phyloP scores from a whole-genome alignment of 2,113 vertebrate species.

The Caloenas nicobarica region DNA sequence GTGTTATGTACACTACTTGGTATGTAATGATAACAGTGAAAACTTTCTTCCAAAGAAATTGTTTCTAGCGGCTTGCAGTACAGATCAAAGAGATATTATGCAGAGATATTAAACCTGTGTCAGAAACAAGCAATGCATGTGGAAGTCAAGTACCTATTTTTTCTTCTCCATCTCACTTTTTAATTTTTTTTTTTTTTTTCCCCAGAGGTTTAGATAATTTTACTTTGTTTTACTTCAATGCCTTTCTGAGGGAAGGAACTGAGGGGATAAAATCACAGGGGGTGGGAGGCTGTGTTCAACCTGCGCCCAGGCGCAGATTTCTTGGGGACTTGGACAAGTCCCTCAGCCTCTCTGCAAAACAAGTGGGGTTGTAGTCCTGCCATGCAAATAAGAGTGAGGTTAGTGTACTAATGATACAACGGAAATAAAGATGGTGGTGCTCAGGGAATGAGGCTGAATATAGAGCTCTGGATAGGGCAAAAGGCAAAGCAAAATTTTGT shows the following conservation, averaged over 20 bases:
- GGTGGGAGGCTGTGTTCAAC: rapidly evolving
- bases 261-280: background rate
- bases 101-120: background rate
- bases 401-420: background rate
- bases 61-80: background rate
- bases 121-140: background rate
- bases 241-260: background rate
- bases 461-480: background rate
- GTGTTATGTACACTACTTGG: background rate
- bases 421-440: rapidly evolving
- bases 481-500: background rate
- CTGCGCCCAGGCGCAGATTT: background rate
- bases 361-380: background rate
- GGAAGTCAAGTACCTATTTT: background rate
- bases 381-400: background rate
- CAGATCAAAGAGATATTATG: background rate
- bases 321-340: background rate
- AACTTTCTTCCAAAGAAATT: slow-evolving; percentile 2
- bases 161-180: background rate
- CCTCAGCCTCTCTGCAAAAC: background rate
- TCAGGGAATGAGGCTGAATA: background rate
- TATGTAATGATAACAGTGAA: background rate
- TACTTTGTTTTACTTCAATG: background rate
- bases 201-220: background rate
- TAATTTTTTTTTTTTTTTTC: background rate